phyloP scores from a whole-genome alignment of 2,113 vertebrate genomes.

The Protobothrops flavoviridis region DNA sequence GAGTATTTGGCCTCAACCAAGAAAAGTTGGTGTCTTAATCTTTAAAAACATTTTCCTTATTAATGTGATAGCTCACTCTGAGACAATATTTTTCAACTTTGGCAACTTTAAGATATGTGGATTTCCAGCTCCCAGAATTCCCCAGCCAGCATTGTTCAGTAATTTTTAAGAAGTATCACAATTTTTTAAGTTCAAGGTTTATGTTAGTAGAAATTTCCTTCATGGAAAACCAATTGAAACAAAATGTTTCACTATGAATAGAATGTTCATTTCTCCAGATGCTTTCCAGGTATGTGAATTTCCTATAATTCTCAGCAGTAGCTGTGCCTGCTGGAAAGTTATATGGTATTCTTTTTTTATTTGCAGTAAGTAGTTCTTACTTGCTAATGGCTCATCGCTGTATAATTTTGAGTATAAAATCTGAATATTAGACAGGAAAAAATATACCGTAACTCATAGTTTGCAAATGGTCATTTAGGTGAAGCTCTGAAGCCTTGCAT shows the following conservation, averaged over 20 bases:
- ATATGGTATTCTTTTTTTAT: neutral
- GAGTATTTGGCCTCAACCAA: neutral
- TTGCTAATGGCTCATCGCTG: neutral
- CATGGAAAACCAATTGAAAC: neutral
- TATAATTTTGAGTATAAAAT: neutral
- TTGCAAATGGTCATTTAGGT: neutral
- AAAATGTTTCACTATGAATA: neutral
- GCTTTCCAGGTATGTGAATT: neutral
- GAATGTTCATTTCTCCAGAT: neutral
- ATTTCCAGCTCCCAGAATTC: neutral
- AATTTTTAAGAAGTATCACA: neutral
- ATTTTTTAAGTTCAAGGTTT: neutral
- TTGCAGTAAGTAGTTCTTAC: neutral
- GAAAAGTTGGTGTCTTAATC: neutral
- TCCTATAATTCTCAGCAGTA: neutral
- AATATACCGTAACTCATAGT: neutral
- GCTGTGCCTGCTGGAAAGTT: neutral
- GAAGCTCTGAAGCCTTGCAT: neutral
- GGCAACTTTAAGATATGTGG: neutral
- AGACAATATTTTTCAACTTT: neutral
- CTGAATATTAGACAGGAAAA: neutral
- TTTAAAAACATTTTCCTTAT: neutral
- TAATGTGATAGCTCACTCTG: neutral
- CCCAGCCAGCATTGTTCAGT: neutral
- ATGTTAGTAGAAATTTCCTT: neutral